These are phyloP conservation scores for Lagorchestes hirsutus DNA, from an alignment of 2,797 vertebrate genomes.

Conservation along the genomic window DNA sequence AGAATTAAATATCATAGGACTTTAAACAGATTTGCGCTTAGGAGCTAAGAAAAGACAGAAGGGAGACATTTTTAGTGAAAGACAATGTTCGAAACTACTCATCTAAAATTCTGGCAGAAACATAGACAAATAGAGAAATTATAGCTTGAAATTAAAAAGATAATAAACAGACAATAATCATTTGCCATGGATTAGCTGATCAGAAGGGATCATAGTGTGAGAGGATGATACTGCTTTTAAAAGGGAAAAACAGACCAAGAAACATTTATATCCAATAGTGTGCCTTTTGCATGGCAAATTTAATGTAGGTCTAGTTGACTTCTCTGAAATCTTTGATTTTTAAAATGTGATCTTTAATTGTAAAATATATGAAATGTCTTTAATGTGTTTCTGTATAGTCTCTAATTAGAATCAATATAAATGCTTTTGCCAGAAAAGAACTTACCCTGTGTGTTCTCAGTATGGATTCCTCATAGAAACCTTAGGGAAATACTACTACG, in stretches of 20 bases:
- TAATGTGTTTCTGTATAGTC: constrained; percentile 21
- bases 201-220: constrained; percentile 56
- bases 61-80: constrained; percentile 48
- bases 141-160: constrained; percentile 71
- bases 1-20: constrained; percentile 62
- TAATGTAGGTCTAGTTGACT: constrained; percentile 22
- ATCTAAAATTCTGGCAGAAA: constrained; percentile 58
- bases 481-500: neutral
- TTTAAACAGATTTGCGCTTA: constrained; percentile 49
- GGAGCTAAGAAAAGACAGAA: constrained; percentile 50
- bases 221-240: constrained; percentile 54
- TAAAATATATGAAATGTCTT: neutral
- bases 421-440: constrained; percentile 39
- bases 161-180: constrained; percentile 58
- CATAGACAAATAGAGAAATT: constrained; percentile 56
- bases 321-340: neutral
- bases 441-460: constrained; percentile 14
- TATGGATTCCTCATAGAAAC: neutral
- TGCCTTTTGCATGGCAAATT: constrained; percentile 1
- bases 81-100: constrained; percentile 55
- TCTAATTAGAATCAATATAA: constrained; percentile 45
- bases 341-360: constrained; percentile 36
- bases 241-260: constrained; percentile 22
- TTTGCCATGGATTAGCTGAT: constrained; percentile 58
- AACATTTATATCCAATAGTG: constrained; percentile 16